Evolutionary conservation across 1,140 invertebrate genomes (phyloP).

Genomic region (Ylistrum balloti): DNA sequence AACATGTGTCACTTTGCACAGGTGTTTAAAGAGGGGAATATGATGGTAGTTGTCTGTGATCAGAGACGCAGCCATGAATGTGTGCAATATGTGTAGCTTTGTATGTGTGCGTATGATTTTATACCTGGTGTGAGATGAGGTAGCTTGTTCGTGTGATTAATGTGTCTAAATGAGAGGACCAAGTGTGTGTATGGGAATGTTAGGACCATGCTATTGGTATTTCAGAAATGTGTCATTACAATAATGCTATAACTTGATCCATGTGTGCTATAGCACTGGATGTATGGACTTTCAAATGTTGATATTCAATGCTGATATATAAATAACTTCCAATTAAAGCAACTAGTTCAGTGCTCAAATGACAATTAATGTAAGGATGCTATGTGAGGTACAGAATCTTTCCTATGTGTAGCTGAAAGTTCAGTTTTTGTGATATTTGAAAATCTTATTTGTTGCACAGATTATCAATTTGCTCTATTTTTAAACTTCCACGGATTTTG

Average conservation of each 20-base stretch:
- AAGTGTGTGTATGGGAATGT: background rate
- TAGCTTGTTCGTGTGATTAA: background rate
- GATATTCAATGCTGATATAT: background rate
- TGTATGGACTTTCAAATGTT: background rate
- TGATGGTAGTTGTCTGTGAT: background rate
- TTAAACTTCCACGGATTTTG: background rate
- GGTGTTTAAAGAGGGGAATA: background rate
- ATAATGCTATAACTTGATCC: too few species aligned
- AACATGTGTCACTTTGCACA: background rate
- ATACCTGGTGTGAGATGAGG: background rate
- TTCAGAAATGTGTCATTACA: too few species aligned
- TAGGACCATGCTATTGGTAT: too few species aligned
- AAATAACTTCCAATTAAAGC: too few species aligned
- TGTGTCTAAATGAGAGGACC: background rate
- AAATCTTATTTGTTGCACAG: background rate
- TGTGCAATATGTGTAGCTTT: background rate
- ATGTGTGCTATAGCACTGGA: background rate
- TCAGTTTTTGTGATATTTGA: background rate
- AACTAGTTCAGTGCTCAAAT: background rate
- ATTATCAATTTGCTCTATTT: background rate
- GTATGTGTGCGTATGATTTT: background rate
- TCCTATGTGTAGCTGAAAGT: background rate
- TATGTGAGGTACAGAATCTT: background rate
- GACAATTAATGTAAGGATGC: background rate
- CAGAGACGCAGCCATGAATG: background rate